phyloP scores from a whole-genome alignment of 2,797 vertebrate genomes.

The Kryptolebias ocellatus region DNA sequence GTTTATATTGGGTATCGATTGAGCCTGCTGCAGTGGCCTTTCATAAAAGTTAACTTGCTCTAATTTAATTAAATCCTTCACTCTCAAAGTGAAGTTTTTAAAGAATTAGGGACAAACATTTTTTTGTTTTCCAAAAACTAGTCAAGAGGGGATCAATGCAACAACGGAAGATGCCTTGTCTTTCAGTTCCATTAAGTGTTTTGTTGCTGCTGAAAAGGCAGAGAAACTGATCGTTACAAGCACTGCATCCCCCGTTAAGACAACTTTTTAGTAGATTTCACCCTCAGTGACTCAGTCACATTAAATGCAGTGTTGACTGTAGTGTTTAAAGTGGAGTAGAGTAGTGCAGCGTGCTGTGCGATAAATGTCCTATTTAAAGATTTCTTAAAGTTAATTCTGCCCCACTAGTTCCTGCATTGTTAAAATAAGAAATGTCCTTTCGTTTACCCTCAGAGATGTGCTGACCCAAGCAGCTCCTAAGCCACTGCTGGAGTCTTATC shows the following conservation, averaged over 20 bases:
- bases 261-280: constrained; percentile 7
- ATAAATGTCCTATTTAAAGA: constrained; percentile 36
- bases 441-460: constrained; percentile 36
- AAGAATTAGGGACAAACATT: constrained; percentile 7
- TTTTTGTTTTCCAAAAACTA: constrained; percentile 12
- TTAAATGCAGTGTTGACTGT: constrained; percentile 16
- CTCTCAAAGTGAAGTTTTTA: not conserved
- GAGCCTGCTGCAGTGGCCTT: constrained; percentile 4
- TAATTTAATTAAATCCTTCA: not conserved
- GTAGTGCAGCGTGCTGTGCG: constrained; percentile 8
- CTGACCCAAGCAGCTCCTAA: constrained; percentile 33
- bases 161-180: not conserved
- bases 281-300: not conserved
- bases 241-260: constrained; percentile 10
- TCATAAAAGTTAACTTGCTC: constrained; percentile 3
- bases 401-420: constrained; percentile 12
- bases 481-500: constrained; percentile 10
- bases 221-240: constrained; percentile 1
- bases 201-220: not conserved
- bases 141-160: not conserved
- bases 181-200: constrained; percentile 6
- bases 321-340: not conserved
- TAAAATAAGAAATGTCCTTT: constrained; percentile 37
- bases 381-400: constrained; percentile 24
- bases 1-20: not conserved